Percentiles rank a stretch among this genome's conserved stretches.
Evolutionary conservation across 2,113 vertebrate species (phyloP).

Genomic region (Podilymbus podiceps): DNA sequence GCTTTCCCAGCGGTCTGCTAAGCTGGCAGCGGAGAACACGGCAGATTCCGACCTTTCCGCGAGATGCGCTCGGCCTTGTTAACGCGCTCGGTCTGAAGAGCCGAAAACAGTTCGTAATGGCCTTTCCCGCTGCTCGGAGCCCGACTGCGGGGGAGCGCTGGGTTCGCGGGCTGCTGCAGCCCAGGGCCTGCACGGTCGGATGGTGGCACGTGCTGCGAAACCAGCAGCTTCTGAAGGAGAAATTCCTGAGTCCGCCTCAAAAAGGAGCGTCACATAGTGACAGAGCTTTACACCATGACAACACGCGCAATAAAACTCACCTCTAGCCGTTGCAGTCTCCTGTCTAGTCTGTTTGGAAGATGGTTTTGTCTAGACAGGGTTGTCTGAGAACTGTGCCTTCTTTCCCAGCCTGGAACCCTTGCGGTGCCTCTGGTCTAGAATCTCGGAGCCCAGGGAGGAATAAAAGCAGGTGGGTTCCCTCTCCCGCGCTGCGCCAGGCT

Average conservation of each 20-base stretch:
- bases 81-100: accelerated
- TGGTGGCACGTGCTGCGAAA: accelerated
- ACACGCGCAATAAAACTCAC: not conserved
- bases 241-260: not conserved
- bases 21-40: not conserved
- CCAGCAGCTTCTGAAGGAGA: not conserved
- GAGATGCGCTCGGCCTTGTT: accelerated
- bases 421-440: not conserved
- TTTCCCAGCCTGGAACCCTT: not conserved
- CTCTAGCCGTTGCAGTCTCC: accelerated
- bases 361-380: not conserved
- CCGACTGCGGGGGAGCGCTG: accelerated
- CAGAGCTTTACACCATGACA: not conserved
- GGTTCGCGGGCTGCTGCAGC: accelerated
- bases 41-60: not conserved
- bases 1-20: not conserved
- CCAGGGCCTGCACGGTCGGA: accelerated
- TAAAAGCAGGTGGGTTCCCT: accelerated
- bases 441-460: accelerated
- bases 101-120: accelerated
- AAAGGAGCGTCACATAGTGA: accelerated
- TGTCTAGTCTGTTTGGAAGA: accelerated
- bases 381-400: not conserved
- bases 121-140: accelerated
- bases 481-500: not conserved